A percentile compares a stretch with the other conserved stretches of the same genome.
Evolutionary conservation across 2,888 invertebrate genomes (phyloP).

Genomic region (Cenopis cana): DNA sequence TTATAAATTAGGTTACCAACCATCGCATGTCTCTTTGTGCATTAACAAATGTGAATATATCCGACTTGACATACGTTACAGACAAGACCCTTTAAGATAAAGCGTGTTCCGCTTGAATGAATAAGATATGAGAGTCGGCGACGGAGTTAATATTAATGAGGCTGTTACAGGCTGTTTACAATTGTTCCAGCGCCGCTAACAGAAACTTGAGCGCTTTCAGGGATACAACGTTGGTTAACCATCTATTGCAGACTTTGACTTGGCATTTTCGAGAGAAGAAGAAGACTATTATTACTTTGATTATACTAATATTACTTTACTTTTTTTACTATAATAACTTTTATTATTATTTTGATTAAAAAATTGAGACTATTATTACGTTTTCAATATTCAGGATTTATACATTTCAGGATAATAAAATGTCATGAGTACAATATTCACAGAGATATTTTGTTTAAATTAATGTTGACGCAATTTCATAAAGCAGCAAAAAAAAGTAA

Average conservation of each 20-base stretch:
- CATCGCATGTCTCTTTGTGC: constrained; percentile 27
- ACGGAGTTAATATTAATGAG: constrained; percentile 57
- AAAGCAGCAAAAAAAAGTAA: too few relatives aligned
- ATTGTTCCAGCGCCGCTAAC: constrained; percentile 47
- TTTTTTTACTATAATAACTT: too few relatives aligned
- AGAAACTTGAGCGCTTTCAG: constrained; percentile 23
- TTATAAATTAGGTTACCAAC: constrained; percentile 15
- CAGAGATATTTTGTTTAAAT: too few relatives aligned
- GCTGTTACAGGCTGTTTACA: constrained; percentile 54
- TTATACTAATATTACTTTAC: too few relatives aligned
- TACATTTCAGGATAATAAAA: too few relatives aligned
- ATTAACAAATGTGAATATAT: constrained; percentile 38
- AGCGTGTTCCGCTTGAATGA: constrained; percentile 54
- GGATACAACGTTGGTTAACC: constrained; percentile 4
- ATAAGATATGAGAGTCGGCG: constrained; percentile 55
- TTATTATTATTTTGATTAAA: too few relatives aligned
- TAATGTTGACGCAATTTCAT: too few relatives aligned
- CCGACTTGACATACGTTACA: constrained; percentile 36
- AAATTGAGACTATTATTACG: too few relatives aligned
- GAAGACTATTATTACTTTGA: too few relatives aligned
- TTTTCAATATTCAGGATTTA: too few relatives aligned
- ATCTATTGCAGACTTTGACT: background rate
- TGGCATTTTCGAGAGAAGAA: background rate
- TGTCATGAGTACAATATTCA: too few relatives aligned
- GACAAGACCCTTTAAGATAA: constrained; percentile 50